Evolutionary conservation across 2,113 vertebrate genomes (phyloP).

Genomic region (Dromaius novaehollandiae): DNA sequence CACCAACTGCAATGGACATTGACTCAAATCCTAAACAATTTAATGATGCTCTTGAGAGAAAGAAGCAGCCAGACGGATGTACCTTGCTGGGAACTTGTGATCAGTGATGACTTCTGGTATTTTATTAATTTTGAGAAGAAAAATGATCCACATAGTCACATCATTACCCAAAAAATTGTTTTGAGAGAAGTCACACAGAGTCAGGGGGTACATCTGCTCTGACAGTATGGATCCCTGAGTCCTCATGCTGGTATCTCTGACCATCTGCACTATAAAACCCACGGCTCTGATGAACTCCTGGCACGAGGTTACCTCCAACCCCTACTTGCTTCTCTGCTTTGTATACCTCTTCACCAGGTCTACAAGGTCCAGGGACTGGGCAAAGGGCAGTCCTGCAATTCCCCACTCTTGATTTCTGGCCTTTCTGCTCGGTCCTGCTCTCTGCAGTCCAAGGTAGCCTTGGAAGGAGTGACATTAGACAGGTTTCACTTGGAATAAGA

Average conservation of each 20-base stretch:
- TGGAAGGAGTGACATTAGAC: not conserved
- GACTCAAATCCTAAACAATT: not conserved
- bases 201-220: not conserved
- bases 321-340: not conserved
- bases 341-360: not conserved
- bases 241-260: not conserved
- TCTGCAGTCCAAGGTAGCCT: not conserved
- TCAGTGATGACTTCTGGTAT: not conserved
- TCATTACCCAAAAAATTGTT: not conserved
- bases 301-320: not conserved
- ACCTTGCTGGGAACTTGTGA: not conserved
- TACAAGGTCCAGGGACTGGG: rapidly evolving
- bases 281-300: not conserved
- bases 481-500: not conserved
- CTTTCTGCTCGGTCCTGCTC: not conserved
- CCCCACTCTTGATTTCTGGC: not conserved
- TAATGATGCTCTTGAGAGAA: not conserved
- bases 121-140: not conserved
- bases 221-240: not conserved
- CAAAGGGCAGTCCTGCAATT: not conserved
- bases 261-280: not conserved
- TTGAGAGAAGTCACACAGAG: not conserved
- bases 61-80: not conserved
- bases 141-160: not conserved
- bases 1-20: not conserved